Evolutionary conservation across 2,888 invertebrate species (phyloP).

Genomic region (Brenthis daphne): DNA sequence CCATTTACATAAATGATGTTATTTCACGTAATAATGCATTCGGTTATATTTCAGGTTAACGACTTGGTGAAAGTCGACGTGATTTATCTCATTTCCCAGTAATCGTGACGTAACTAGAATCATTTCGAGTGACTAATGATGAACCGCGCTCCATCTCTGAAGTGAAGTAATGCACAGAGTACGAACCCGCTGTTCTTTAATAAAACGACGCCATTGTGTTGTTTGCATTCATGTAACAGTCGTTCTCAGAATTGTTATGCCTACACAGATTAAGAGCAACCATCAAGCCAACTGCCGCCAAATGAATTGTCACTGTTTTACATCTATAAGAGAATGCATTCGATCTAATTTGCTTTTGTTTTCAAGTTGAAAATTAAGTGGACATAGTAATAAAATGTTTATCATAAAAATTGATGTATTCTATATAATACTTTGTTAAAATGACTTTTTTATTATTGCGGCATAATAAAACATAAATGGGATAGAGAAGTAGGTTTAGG

Average conservation of each 20-base stretch:
- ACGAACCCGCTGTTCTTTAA: conserved; percentile 40
- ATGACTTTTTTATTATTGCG: too few species aligned
- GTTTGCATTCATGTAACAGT: conserved; percentile 41
- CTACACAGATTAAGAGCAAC: conserved; percentile 42
- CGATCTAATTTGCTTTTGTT: conserved; percentile 1
- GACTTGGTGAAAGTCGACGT: conserved; percentile 44
- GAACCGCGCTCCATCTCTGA: conserved; percentile 36
- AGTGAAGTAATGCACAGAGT: conserved; percentile 37
- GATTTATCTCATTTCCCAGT: conserved; percentile 44
- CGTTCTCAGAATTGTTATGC: conserved; percentile 45
- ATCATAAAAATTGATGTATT: too few species aligned
- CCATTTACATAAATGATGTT: conserved; percentile 34
- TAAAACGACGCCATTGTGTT: conserved; percentile 43
- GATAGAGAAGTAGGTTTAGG: not conserved
- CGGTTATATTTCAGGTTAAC: conserved; percentile 41
- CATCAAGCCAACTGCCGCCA: conserved; percentile 36
- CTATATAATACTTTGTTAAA: too few species aligned
- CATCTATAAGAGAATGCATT: conserved; percentile 23
- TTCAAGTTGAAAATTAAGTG: not conserved
- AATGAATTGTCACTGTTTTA: conserved; percentile 40
- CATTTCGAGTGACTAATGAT: conserved; percentile 40
- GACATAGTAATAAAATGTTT: not conserved
- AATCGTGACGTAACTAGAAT: conserved; percentile 44
- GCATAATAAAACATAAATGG: not conserved
- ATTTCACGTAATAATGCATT: conserved; percentile 37